These are phyloP conservation scores for Mesorhabditis belari DNA, from an alignment of 2,888 invertebrate genomes.

Conservation along the genomic window DNA sequence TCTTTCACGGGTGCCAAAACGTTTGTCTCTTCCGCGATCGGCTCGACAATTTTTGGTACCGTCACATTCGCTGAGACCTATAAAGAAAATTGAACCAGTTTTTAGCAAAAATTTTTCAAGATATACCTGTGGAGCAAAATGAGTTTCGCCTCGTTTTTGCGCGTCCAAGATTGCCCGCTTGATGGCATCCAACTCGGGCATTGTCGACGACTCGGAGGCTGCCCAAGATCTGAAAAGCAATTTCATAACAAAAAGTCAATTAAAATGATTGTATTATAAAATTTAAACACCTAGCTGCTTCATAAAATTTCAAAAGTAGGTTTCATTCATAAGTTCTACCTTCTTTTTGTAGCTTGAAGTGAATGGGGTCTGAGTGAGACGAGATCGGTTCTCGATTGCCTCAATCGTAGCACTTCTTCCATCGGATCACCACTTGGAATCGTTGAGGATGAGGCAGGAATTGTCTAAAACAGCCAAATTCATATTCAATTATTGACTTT, in stretches of 20 bases:
- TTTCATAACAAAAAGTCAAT: background rate
- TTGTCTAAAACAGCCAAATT: constrained; percentile 9
- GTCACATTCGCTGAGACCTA: constrained; percentile 12
- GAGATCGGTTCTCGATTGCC: constrained; percentile 36
- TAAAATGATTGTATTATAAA: background rate
- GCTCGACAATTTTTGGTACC: constrained; percentile 9
- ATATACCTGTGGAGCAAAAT: constrained; percentile 28
- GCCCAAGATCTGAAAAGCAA: constrained; percentile 44
- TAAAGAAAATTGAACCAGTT: background rate
- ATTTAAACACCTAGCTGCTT: background rate
- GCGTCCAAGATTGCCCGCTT: constrained; percentile 40
- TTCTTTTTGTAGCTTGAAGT: constrained; percentile 48
- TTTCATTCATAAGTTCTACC: constrained; percentile 9
- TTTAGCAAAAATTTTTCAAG: background rate
- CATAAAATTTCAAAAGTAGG: background rate
- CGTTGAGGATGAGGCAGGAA: constrained; percentile 8
- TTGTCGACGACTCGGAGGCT: constrained; percentile 32
- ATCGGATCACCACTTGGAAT: constrained; percentile 11
- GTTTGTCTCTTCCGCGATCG: background rate
- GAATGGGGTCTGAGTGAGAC: constrained; percentile 46
- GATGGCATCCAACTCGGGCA: constrained; percentile 39
- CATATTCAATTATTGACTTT: background rate
- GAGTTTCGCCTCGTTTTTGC: constrained; percentile 29
- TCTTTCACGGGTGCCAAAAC: constrained; percentile 1
- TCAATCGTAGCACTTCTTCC: constrained; percentile 22